Percentiles rank a stretch among this genome's conserved stretches.
Conservation (phyloP, 2,888 invertebrate species). For the Nebria salina region DNA sequence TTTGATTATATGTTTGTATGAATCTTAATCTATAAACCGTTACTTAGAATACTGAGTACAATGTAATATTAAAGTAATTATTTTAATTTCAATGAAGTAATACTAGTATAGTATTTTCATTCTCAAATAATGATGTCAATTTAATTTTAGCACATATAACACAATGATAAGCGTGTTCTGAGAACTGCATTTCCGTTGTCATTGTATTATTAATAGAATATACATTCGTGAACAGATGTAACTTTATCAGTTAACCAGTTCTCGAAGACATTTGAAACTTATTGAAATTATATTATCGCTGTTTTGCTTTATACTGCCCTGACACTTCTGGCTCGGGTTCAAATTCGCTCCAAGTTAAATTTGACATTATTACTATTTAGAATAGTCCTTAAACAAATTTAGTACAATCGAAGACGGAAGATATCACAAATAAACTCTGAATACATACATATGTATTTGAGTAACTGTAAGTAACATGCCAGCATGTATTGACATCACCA, state of each 20-base stretch:
- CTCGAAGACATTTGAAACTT: neutral
- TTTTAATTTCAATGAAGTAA: neutral
- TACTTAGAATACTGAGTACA: neutral
- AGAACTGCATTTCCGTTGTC: slow-evolving; percentile 15
- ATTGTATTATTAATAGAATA: slow-evolving; percentile 12
- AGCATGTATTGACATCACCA: neutral
- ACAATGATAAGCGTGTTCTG: slow-evolving; percentile 6
- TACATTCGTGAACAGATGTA: neutral
- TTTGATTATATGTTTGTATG: no score
- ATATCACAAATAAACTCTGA: no score
- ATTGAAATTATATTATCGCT: neutral
- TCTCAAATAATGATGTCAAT: neutral
- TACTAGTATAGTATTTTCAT: neutral
- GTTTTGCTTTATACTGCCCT: neutral
- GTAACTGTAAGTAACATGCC: slow-evolving; percentile 7
- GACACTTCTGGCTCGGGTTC: neutral
- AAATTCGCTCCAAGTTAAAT: neutral
- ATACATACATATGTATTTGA: neutral
- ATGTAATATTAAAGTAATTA: neutral
- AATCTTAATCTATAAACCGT: neutral
- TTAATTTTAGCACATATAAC: slow-evolving; percentile 1
- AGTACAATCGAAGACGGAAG: no score
- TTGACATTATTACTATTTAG: neutral
- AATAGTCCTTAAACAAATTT: no score
- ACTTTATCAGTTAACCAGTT: slow-evolving; percentile 1